phyloP scores from a whole-genome alignment of 1,140 invertebrate species.

The Hermatobates lingyangjiaoensis region DNA sequence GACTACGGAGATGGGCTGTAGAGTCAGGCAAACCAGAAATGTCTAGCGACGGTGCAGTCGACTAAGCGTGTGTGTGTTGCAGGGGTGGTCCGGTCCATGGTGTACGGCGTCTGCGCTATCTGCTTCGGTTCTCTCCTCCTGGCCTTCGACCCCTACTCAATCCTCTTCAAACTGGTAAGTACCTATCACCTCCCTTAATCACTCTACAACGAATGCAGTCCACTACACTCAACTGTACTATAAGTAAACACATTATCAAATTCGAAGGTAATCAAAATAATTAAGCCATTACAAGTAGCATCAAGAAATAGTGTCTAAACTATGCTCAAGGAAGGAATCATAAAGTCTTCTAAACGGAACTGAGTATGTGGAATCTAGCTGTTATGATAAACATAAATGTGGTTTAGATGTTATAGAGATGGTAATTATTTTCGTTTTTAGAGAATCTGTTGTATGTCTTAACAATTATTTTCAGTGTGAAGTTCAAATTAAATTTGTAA shows the following conservation, averaged over 20 bases:
- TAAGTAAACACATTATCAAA: too few relatives aligned
- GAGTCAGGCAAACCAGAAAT: too few relatives aligned
- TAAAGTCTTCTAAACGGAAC: neutral
- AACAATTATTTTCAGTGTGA: too few relatives aligned
- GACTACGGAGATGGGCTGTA: too few relatives aligned
- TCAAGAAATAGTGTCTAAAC: neutral
- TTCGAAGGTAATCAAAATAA: conserved; percentile 3
- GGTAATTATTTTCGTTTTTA: too few relatives aligned
- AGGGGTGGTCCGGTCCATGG: conserved; percentile 45
- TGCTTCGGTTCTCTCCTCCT: conserved; percentile 36
- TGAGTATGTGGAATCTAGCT: neutral
- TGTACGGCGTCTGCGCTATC: conserved; percentile 40
- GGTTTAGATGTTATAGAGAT: too few relatives aligned
- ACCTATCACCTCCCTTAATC: neutral
- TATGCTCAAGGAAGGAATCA: neutral
- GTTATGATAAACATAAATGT: too few relatives aligned
- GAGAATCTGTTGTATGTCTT: too few relatives aligned
- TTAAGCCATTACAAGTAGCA: conserved; percentile 8
- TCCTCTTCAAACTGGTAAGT: conserved; percentile 45
- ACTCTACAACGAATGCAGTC: neutral
- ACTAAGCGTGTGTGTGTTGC: too few relatives aligned
- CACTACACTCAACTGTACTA: too few relatives aligned
- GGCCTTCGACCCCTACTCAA: conserved; percentile 44
- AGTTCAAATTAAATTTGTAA: too few relatives aligned
- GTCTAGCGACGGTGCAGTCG: too few relatives aligned